Evolutionary conservation across 2,797 vertebrate species (phyloP).

Genomic region (Hippoglossus hippoglossus): DNA sequence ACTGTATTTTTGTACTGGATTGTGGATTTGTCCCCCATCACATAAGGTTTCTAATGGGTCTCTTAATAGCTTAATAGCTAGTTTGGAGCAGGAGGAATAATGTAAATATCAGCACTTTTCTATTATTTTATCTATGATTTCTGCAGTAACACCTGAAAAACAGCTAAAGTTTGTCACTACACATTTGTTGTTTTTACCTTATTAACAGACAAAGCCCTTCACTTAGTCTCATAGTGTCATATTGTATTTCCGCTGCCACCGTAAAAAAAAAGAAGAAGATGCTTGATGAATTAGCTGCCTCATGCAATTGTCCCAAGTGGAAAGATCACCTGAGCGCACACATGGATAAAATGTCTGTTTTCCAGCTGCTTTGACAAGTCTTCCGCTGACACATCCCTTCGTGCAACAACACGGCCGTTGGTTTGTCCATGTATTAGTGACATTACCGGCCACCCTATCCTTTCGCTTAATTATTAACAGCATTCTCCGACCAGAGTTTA

Average conservation of each 20-base stretch:
- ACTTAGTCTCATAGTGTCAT: conserved; percentile 33
- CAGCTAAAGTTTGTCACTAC: conserved; percentile 11
- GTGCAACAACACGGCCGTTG: conserved; percentile 67
- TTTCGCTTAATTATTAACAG: conserved; percentile 83
- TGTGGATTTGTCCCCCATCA: neutral
- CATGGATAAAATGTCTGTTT: conserved; percentile 78
- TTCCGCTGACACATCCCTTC: conserved; percentile 73
- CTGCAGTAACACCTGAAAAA: conserved; percentile 18
- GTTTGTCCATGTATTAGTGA: conserved; percentile 78
- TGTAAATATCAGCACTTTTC: too few relatives aligned
- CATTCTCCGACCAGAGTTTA: conserved; percentile 81
- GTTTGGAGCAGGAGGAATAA: too few relatives aligned
- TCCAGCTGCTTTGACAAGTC: conserved; percentile 73
- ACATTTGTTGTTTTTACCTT: conserved; percentile 27
- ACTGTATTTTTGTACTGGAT: neutral
- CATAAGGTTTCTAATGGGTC: neutral
- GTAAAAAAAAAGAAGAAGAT: conserved; percentile 11
- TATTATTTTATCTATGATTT: neutral
- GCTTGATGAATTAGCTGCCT: conserved; percentile 25
- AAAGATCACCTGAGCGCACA: conserved; percentile 58
- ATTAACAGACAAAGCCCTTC: conserved; percentile 24
- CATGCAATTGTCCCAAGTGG: conserved; percentile 58
- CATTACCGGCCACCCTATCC: conserved; percentile 84
- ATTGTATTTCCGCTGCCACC: conserved; percentile 53
- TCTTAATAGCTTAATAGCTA: too few relatives aligned